Base-by-base conservation (phyloP, 2,888 invertebrate species). In the Steinernema hermaphroditum region DNA sequence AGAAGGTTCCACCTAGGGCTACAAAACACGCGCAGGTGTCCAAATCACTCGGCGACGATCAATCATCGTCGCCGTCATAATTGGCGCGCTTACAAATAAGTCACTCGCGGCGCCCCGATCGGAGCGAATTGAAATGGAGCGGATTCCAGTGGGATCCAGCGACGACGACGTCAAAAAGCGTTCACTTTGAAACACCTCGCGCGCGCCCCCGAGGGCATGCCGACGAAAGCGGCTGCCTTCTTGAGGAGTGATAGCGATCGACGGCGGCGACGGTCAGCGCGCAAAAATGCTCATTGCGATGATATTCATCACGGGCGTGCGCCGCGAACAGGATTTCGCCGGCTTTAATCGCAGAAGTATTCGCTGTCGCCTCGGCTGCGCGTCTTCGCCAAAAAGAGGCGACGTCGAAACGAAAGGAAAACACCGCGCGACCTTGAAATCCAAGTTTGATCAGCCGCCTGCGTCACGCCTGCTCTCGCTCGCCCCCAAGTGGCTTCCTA, bases 181-280 rank as follows among this genome's bases (percentile, higher is more conserved):
- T 6, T 46, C 46, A 46, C 54, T 27, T 54, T 54, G 54, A 54
- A 54, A 54, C 54, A 54, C 54, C 54, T 54, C 54, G 22, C 54
- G 54, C 27, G 54, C 54, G 22, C 22, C n/a, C 46, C n/a, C 46
- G 22, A 19, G 22, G 46, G n/a, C 46, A 46, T 19, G 9, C 9
- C n/a, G 46, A n/a, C 46, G 46, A 19, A 19, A 19, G 46, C 46
- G n/a, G 43, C 19, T 19, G 9, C 54, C 22, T 22, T 54, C 54
- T 54, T 54, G 54, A 27, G 54, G 54, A 54, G 19, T 46, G 22
- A 24, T 12, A 54, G 54, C 54, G 16, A 46, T 46, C 46, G 37
- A 37, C 37, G 37, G 37, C 37, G 37, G 12, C 37, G 37, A 12
- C 37, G 37, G 37, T 37, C 37, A 46, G 46, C 46, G 46, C 46